Conservation (phyloP, 2,888 invertebrate genomes). For the Tubulanus polymorphus region DNA sequence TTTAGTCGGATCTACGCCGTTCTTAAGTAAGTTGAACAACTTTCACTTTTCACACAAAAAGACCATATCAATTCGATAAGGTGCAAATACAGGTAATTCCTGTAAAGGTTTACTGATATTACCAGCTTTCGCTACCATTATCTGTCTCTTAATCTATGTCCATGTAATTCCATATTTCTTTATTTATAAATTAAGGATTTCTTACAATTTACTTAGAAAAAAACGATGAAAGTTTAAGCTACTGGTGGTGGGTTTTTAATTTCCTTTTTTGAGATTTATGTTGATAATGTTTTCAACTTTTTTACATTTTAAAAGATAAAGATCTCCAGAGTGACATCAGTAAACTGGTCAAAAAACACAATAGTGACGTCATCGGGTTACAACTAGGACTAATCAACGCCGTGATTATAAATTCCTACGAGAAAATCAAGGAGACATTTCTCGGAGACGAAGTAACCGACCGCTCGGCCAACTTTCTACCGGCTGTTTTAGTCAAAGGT, state of each 20-base stretch:
- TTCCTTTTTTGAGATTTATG: no score
- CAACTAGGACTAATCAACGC: background rate
- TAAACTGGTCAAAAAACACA: background rate
- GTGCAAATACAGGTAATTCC: no score
- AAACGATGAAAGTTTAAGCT: no score
- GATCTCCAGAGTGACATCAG: background rate
- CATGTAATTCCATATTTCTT: background rate
- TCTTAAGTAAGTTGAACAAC: background rate
- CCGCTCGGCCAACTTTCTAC: background rate
- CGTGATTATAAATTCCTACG: background rate
- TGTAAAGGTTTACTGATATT: no score
- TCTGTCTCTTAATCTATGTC: no score
- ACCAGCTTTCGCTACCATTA: no score
- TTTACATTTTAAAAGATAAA: no score
- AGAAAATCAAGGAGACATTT: background rate
- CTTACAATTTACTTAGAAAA: no score
- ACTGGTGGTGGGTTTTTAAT: no score
- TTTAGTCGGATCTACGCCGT: background rate
- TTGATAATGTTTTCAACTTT: no score
- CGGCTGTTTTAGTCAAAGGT: background rate
- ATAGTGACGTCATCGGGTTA: background rate
- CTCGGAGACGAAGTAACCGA: background rate
- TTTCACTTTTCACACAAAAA: background rate
- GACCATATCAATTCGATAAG: no score
- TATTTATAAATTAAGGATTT: background rate